These are phyloP conservation scores for Anticlea derivata DNA, from an alignment of 2,888 invertebrate species.

Conservation along the genomic window DNA sequence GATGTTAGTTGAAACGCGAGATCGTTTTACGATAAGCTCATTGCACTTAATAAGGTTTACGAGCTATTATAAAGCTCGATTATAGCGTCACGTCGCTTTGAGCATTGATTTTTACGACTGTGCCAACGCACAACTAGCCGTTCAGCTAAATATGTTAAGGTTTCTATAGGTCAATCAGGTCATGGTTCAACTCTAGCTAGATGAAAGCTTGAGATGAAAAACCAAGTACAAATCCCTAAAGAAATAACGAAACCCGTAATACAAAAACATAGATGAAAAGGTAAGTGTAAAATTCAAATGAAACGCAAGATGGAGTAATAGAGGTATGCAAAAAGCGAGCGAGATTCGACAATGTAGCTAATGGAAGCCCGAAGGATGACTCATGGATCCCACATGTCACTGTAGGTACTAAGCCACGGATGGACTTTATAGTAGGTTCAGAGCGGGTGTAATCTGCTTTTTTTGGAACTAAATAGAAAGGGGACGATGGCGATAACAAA, in stretches of 20 bases:
- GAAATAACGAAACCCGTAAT: not conserved
- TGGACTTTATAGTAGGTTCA: slow-evolving; percentile 49
- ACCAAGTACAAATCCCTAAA: too few relatives aligned
- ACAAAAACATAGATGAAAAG: slow-evolving; percentile 1
- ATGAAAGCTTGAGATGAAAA: not conserved
- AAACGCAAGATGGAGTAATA: slow-evolving; percentile 44
- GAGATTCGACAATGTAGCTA: slow-evolving; percentile 72
- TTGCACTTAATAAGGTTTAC: slow-evolving; percentile 48
- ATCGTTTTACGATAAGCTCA: slow-evolving; percentile 53
- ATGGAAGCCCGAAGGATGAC: slow-evolving; percentile 73
- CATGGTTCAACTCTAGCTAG: not conserved
- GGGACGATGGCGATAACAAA: slow-evolving; percentile 29
- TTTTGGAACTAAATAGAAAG: slow-evolving; percentile 43
- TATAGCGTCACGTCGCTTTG: slow-evolving; percentile 32
- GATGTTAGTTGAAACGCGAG: slow-evolving; percentile 57
- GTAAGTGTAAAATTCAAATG: slow-evolving; percentile 17
- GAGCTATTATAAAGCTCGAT: slow-evolving; percentile 41
- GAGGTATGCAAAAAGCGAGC: slow-evolving; percentile 65
- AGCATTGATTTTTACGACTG: slow-evolving; percentile 38
- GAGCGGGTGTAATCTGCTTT: slow-evolving; percentile 52
- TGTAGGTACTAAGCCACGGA: slow-evolving; percentile 57
- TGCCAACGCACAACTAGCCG: slow-evolving; percentile 15
- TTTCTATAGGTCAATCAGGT: slow-evolving; percentile 2
- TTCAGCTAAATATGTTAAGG: slow-evolving; percentile 20
- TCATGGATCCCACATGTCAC: slow-evolving; percentile 69